Conservation (phyloP, 2,888 invertebrate genomes). For the Arrhopalites spinosus region DNA sequence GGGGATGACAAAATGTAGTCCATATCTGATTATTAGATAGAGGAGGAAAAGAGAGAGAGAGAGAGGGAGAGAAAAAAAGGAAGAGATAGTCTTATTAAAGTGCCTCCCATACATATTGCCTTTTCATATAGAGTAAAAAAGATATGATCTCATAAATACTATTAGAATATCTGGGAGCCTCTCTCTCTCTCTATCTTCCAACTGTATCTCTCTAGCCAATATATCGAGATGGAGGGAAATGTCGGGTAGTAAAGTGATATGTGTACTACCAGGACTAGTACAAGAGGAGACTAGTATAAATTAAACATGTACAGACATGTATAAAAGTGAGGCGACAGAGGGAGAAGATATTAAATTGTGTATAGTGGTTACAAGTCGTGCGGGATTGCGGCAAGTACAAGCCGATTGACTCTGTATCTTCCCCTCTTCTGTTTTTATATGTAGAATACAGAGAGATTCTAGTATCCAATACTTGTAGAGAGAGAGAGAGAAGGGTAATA, state of each 20-base stretch:
- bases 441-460: neutral
- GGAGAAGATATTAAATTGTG: conserved; percentile 21
- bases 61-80: conserved; percentile 2
- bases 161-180: neutral
- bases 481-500: neutral
- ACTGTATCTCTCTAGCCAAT: neutral
- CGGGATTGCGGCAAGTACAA: conserved; percentile 20
- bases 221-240: neutral
- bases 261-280: too few relatives aligned
- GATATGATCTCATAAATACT: too few relatives aligned
- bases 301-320: neutral
- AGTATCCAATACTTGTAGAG: neutral
- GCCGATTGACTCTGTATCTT: conserved; percentile 24
- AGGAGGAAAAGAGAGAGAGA: neutral
- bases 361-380: conserved; percentile 7
- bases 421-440: neutral
- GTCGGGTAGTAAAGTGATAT: conserved; percentile 4
- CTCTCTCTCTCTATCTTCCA: neutral
- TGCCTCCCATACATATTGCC: neutral
- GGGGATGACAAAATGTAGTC: too few relatives aligned
- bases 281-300: conserved; percentile 6
- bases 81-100: neutral
- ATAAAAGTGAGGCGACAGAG: conserved; percentile 17
- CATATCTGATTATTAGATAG: neutral
- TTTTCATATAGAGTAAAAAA: neutral